Evolutionary conservation across 2,113 vertebrate genomes (phyloP), one percentile per base, ranked within the genome.

Genomic region (Prochilodus magdalenae): DNA sequence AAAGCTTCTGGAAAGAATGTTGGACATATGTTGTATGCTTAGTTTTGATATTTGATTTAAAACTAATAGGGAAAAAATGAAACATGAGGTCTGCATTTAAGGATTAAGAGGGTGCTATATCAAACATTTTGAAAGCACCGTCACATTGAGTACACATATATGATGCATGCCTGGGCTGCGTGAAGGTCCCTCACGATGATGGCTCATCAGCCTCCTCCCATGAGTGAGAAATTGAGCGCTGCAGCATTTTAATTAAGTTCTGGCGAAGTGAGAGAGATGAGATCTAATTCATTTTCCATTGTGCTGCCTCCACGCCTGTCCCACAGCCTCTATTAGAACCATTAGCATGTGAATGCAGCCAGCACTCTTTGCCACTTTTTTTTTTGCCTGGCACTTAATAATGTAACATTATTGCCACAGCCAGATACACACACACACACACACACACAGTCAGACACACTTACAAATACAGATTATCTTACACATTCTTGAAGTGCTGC

Each of bases 241-340:
- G 65, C 66, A 70, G 33, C 40, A 14, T 71, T 62, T 77, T 83
- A 77, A 83, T 83, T 63, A 49, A 53, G 30, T 83, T 77, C 74
- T 71, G 26, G 73, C 18, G 33, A 70, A 30, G n/a, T 75, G 60
- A 29, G 40, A 27, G 26, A 20, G 36, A 29, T 55, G 24, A 60
- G 51, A 77, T n/a, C 24, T 30, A 40, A 47, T 72, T 22, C 29
- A 26, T 62, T 55, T 44, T 60, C 51, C 66, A 77, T 26, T 67
- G 65, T 59, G 33, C 16, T 10, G 44, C 29, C 40, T 77, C 18
- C 24, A 40, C 63, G 12, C 24, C 4, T 76, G 63, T 70, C n/a
- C 36, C 36, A 47, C 44, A 29, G 16, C 33, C n/a, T 14, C 51
- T 73, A 49, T 57, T 78, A 33, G 81, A 72, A 22, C 69, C 75